phyloP scores from a whole-genome alignment of 2,888 invertebrate species.

The Aporophyla nigra region DNA sequence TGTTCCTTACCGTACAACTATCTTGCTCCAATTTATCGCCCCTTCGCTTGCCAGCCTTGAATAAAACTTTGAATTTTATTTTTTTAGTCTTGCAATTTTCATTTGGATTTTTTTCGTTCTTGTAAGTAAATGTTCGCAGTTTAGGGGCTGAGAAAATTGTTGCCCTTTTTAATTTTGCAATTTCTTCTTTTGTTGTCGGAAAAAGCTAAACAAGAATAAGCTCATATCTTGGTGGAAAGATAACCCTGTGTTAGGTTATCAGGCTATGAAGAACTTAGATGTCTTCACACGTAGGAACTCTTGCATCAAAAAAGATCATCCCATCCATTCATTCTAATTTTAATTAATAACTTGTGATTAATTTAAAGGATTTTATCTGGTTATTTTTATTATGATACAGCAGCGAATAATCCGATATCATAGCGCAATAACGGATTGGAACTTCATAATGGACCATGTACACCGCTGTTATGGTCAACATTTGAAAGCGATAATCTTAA shows the following conservation, averaged over 20 bases:
- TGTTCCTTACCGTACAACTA: constrained; percentile 70
- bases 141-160: not conserved
- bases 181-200: not conserved
- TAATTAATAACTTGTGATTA: no score
- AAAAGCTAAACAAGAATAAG: not conserved
- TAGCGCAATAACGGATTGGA: no score
- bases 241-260: no score
- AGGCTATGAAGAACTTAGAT: not conserved
- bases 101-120: constrained; percentile 1
- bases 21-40: constrained; percentile 72
- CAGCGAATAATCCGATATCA: no score
- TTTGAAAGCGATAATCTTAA: no score
- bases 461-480: no score
- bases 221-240: no score
- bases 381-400: no score
- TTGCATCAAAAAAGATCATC: not conserved
- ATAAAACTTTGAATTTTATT: constrained; percentile 55
- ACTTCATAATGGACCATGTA: no score
- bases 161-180: not conserved
- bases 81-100: constrained; percentile 37
- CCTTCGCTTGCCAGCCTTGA: constrained; percentile 46
- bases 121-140: not conserved
- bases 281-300: not conserved
- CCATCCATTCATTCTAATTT: no score
- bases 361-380: no score